Percentiles rank a stretch among this genome's conserved stretches.
Conservation (phyloP, 2,888 invertebrate genomes). For the Drosophila setosimentum region DNA sequence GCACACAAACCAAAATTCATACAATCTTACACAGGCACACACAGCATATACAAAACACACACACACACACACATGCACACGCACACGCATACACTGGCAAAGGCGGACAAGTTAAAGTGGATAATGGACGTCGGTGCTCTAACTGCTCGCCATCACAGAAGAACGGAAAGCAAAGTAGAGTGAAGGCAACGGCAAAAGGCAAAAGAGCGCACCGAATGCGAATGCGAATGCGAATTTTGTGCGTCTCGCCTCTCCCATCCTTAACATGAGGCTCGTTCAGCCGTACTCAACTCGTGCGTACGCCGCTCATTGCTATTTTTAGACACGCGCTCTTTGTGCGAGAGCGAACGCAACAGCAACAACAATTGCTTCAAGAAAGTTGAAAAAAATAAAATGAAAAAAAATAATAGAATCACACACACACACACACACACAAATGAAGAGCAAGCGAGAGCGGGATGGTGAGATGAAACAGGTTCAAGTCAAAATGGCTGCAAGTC, state of each 20-base stretch:
- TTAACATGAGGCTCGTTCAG: background rate
- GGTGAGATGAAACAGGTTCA: conserved; percentile 41
- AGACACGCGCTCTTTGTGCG: conserved; percentile 57
- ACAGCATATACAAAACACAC: conserved; percentile 19
- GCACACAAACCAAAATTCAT: conserved; percentile 35
- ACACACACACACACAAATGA: background rate
- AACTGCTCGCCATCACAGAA: conserved; percentile 34
- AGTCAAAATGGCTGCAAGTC: conserved; percentile 57
- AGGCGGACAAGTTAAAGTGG: conserved; percentile 75
- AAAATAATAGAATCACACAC: conserved; percentile 31
- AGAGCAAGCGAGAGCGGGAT: conserved; percentile 19
- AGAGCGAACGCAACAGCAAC: conserved; percentile 32
- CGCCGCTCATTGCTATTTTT: conserved; percentile 69
- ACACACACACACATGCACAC: conserved; percentile 16
- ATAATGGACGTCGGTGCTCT: conserved; percentile 67
- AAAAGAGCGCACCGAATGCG: conserved; percentile 53
- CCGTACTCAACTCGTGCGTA: conserved; percentile 46
- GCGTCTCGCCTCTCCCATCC: conserved; percentile 8
- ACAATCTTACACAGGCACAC: conserved; percentile 24
- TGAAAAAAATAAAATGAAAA: conserved; percentile 20
- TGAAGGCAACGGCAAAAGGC: conserved; percentile 41
- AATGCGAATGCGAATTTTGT: conserved; percentile 40
- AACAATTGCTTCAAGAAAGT: conserved; percentile 36
- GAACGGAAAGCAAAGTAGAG: conserved; percentile 11
- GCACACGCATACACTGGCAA: conserved; percentile 29